Conservation (phyloP, 1,140 invertebrate species). For the Trichonephila clavipes region DNA sequence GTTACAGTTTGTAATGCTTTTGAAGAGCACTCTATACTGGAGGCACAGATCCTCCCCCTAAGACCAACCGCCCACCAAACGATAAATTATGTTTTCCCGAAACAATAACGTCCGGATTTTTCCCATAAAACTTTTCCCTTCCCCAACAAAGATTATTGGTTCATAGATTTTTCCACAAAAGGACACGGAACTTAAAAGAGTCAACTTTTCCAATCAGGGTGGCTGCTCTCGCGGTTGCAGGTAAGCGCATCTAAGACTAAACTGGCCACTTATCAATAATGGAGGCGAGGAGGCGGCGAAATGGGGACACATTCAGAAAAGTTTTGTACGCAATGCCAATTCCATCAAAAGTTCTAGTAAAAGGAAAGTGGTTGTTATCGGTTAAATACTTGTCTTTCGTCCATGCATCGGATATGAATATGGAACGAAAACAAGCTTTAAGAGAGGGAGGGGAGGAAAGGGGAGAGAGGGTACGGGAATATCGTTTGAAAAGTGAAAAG, state of each 20-base stretch:
- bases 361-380: slow-evolving; percentile 4
- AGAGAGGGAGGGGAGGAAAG: neutral
- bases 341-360: neutral
- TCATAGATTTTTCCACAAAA: neutral
- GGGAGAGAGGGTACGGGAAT: neutral
- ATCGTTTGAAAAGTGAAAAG: neutral
- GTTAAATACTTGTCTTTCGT: neutral
- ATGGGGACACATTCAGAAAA: too few relatives aligned
- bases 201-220: neutral
- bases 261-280: neutral
- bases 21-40: neutral
- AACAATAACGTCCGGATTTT: neutral
- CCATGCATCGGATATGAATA: neutral
- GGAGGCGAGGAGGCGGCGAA: neutral
- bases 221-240: neutral
- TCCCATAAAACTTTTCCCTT: neutral
- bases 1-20: neutral
- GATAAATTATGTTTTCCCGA: slow-evolving; percentile 15
- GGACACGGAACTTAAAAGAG: neutral
- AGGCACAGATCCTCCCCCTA: neutral
- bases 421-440: neutral
- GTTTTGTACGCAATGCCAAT: neutral
- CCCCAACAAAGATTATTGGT: slow-evolving; percentile 7
- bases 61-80: neutral
- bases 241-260: neutral